These are phyloP conservation scores for Enhydra lutris DNA, from an alignment of 2,113 vertebrate genomes.

Conservation along the genomic window DNA sequence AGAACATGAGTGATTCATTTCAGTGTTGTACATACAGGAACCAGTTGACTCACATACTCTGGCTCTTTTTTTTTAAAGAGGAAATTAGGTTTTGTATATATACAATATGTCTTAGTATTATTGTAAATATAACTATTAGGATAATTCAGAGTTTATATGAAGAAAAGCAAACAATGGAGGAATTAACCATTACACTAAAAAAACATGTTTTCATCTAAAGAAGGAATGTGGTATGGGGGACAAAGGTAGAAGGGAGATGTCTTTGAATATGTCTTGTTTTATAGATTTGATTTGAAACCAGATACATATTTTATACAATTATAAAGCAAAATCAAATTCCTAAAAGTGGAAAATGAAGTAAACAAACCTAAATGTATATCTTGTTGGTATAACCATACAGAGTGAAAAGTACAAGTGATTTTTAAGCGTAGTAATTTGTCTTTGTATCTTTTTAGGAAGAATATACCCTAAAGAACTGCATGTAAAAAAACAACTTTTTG, in stretches of 20 bases:
- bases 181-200: background rate
- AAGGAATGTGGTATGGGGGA: background rate
- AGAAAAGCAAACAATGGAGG: background rate
- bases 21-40: background rate
- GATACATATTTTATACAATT: background rate
- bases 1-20: background rate
- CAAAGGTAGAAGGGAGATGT: background rate
- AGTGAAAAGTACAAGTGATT: slow-evolving; percentile 20
- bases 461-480: background rate
- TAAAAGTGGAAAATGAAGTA: background rate
- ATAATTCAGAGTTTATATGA: background rate
- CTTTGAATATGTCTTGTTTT: slow-evolving; percentile 7
- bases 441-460: background rate
- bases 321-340: background rate
- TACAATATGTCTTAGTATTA: background rate
- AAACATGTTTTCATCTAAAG: background rate
- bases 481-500: background rate
- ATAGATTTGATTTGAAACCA: background rate
- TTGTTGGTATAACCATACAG: background rate
- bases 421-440: background rate
- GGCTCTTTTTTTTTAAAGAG: background rate
- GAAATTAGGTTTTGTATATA: background rate
- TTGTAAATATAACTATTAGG: background rate
- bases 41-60: background rate
- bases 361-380: background rate